A percentile compares a stretch with the other conserved stretches of the same genome.
Evolutionary conservation across 92 coral and sea anemone species (phyloP).

Genomic region (Porites lobata): DNA sequence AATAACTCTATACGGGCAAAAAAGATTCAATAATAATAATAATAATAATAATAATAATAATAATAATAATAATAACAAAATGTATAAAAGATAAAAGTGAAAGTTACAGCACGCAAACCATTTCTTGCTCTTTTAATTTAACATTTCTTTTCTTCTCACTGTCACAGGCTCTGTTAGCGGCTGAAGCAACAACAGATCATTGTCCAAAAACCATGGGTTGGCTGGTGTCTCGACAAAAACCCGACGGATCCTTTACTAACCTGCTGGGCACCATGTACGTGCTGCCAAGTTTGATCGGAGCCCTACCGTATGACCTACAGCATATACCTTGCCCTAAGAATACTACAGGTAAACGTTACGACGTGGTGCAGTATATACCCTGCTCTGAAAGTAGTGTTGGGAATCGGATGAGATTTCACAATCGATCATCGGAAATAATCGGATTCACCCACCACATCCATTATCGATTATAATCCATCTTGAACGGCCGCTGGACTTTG

Average conservation of each 20-base stretch:
- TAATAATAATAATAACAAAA: not conserved
- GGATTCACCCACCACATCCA: too few relatives aligned
- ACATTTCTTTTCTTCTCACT: not conserved
- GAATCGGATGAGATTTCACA: too few relatives aligned
- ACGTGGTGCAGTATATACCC: too few relatives aligned
- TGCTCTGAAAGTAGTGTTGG: too few relatives aligned
- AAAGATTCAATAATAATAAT: not conserved
- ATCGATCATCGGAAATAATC: too few relatives aligned
- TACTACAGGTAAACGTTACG: constrained; percentile 25
- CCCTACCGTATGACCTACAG: constrained; percentile 64
- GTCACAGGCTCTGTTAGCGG: constrained; percentile 69
- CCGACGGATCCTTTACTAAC: constrained; percentile 75
- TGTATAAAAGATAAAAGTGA: not conserved
- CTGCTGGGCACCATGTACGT: constrained; percentile 64
- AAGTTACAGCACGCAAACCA: not conserved
- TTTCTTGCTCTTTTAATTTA: not conserved
- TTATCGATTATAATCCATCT: too few relatives aligned
- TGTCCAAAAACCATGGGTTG: constrained; percentile 68
- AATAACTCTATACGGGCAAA: too few relatives aligned
- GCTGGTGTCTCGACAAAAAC: constrained; percentile 72
- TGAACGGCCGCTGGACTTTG: too few relatives aligned
- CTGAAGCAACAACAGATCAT: constrained; percentile 49
- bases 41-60: not conserved
- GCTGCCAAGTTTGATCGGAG: constrained; percentile 79
- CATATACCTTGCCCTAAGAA: constrained; percentile 57